A percentile compares a stretch with the other conserved stretches of the same genome.
Conservation (phyloP, 2,113 vertebrate species). For the Megaceryle torquata region DNA sequence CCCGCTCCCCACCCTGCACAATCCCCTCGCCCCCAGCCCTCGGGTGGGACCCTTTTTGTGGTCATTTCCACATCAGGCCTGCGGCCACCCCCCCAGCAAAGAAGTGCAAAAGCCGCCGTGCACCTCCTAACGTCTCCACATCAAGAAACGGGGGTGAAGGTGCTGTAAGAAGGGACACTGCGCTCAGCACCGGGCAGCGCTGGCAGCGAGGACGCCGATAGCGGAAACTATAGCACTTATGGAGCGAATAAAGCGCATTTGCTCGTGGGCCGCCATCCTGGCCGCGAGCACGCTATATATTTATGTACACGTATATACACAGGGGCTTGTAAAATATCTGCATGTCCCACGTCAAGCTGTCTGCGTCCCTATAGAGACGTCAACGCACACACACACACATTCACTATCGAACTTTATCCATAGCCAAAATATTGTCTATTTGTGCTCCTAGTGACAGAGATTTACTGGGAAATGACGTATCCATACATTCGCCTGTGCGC, state of each 20-base stretch:
- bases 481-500: background rate
- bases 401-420: background rate
- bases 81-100: rapidly evolving
- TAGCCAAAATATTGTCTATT: background rate
- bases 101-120: rapidly evolving
- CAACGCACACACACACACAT: rapidly evolving
- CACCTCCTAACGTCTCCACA: rapidly evolving
- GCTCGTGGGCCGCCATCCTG: rapidly evolving
- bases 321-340: rapidly evolving
- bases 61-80: rapidly evolving
- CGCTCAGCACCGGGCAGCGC: background rate
- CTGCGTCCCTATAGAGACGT: background rate
- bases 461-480: background rate
- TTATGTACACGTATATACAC: rapidly evolving
- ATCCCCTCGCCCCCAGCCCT: background rate
- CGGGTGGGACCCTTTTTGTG: background rate
- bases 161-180: background rate
- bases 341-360: rapidly evolving
- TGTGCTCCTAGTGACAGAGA: background rate
- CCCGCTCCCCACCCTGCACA: background rate
- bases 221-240: rapidly evolving
- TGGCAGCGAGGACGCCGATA: rapidly evolving
- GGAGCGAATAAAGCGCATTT: rapidly evolving
- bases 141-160: rapidly evolving
- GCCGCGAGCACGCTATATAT: rapidly evolving